Percentiles rank a stretch among this genome's conserved stretches.
These are phyloP conservation scores for Sebastes goodei DNA, from an alignment of 2,797 vertebrate genomes.

Conservation along the genomic window DNA sequence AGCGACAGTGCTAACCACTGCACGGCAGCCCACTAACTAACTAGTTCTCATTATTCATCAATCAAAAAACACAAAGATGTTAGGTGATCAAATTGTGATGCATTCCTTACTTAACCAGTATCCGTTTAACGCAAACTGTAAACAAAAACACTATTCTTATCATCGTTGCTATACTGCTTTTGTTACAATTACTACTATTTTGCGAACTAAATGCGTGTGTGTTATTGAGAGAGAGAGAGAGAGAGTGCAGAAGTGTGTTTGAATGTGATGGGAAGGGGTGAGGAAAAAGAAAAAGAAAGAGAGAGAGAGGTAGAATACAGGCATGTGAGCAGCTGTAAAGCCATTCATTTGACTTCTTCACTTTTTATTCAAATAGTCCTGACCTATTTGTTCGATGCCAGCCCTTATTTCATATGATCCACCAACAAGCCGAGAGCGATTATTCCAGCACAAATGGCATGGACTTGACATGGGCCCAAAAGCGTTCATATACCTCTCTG, in stretches of 20 bases:
- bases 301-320: neutral
- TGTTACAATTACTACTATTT: neutral
- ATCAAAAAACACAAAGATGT: no score
- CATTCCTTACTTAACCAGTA: no score
- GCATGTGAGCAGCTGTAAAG: constrained; percentile 41
- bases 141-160: neutral
- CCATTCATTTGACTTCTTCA: constrained; percentile 69
- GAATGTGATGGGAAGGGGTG: neutral
- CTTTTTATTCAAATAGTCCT: constrained; percentile 76
- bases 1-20: no score
- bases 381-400: constrained; percentile 76
- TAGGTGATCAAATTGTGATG: no score
- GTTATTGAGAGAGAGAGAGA: neutral
- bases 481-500: constrained; percentile 79
- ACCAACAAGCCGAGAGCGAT: constrained; percentile 77
- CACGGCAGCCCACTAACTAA: no score
- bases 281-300: neutral
- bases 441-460: constrained; percentile 78
- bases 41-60: no score
- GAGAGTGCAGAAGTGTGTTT: neutral
- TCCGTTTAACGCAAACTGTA: accelerated
- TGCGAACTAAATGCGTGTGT: neutral
- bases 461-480: constrained; percentile 81
- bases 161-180: neutral
- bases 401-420: constrained; percentile 68